Percentiles rank a stretch among this genome's conserved stretches.
Evolutionary conservation across 2,797 vertebrate genomes (phyloP).

Genomic region (Typhlichthys subterraneus): DNA sequence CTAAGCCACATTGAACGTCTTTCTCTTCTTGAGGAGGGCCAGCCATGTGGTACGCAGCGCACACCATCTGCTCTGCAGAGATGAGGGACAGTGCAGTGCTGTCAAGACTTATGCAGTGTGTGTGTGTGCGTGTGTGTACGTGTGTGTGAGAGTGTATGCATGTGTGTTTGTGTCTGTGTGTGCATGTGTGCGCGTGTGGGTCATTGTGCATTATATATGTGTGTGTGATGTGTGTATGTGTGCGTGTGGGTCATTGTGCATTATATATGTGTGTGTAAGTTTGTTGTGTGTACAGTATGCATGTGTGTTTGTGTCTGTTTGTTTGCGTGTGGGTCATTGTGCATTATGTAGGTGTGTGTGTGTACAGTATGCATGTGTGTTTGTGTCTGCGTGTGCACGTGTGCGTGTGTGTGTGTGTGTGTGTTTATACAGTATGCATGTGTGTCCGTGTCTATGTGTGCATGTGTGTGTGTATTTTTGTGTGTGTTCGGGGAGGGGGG

Average conservation of each 20-base stretch:
- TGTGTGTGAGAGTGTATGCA: background rate
- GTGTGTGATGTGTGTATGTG: background rate
- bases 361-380: background rate
- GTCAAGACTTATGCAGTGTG: constrained; percentile 40
- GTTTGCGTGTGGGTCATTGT: background rate
- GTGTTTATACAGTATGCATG: too few relatives aligned
- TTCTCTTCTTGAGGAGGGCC: constrained; percentile 49
- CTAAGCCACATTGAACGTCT: constrained; percentile 69
- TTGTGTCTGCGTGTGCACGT: background rate
- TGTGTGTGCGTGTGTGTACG: background rate
- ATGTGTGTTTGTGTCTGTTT: too few relatives aligned
- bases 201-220: too few relatives aligned
- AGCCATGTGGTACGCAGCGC: constrained; percentile 64
- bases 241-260: background rate
- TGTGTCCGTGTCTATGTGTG: background rate
- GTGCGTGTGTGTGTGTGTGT: too few relatives aligned
- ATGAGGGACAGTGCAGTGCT: constrained; percentile 53
- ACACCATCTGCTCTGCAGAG: constrained; percentile 73
- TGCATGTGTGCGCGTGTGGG: background rate
- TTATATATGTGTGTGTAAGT: too few relatives aligned
- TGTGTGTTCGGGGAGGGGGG: too few relatives aligned
- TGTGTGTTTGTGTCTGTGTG: background rate
- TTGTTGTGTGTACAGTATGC: too few relatives aligned
- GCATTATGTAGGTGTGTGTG: background rate
- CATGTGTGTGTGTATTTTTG: too few relatives aligned